Percentiles rank a stretch among this genome's conserved stretches.
phyloP scores from a whole-genome alignment of 2,888 invertebrate genomes.

The Lycia hirtaria region DNA sequence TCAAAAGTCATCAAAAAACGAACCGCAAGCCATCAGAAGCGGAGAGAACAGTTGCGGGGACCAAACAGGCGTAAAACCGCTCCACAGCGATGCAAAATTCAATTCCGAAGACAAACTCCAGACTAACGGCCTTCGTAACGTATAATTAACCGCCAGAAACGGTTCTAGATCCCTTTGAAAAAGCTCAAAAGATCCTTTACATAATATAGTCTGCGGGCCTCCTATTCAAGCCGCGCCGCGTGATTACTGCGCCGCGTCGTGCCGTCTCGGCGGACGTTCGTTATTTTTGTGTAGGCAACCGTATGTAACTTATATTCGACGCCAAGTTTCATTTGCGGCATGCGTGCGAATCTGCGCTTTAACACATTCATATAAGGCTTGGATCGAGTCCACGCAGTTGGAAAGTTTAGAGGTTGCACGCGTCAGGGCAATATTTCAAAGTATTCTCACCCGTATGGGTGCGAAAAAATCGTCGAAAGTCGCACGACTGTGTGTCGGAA shows the following conservation, averaged over 20 bases:
- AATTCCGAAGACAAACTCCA: conserved; percentile 56
- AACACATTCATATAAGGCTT: conserved; percentile 36
- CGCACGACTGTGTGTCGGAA: conserved; percentile 32
- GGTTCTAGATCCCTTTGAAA: conserved; percentile 70
- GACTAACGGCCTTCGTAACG: conserved; percentile 58
- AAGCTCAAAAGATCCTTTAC: conserved; percentile 76
- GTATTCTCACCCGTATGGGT: conserved; percentile 55
- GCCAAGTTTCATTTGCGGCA: conserved; percentile 50
- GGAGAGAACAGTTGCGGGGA: conserved; percentile 40
- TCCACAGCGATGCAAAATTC: conserved; percentile 51
- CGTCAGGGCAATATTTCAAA: conserved; percentile 58
- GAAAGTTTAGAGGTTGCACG: conserved; percentile 42
- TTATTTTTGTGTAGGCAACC: conserved; percentile 85
- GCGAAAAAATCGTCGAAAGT: conserved; percentile 49
- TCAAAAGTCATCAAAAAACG: conserved; percentile 46
- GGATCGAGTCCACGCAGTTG: conserved; percentile 36
- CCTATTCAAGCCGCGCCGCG: conserved; percentile 71
- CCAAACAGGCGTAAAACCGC: conserved; percentile 54
- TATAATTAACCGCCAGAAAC: conserved; percentile 74
- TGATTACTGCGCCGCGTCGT: conserved; percentile 76
- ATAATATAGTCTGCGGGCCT: conserved; percentile 71
- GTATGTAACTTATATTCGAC: conserved; percentile 69
- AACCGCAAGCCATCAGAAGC: conserved; percentile 45
- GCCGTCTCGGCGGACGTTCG: conserved; percentile 72
- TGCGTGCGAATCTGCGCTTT: conserved; percentile 46